These are phyloP conservation scores for Temnothorax ravouxi DNA, from an alignment of 2,888 invertebrate species.

Conservation along the genomic window DNA sequence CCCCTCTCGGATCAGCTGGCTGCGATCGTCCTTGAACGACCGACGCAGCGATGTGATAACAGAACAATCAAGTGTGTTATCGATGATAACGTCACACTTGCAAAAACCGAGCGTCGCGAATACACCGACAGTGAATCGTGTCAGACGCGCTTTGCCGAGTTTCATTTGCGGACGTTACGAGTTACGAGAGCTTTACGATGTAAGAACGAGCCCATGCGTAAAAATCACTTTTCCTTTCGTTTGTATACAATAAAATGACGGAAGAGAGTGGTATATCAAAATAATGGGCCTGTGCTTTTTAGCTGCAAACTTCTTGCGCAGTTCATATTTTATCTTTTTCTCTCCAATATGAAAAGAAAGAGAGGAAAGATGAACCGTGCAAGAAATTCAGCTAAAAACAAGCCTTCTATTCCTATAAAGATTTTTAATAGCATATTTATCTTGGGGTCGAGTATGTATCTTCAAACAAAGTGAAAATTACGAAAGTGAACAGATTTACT, in stretches of 20 bases:
- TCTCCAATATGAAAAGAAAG: no score
- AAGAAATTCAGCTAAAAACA: no score
- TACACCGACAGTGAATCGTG: not conserved
- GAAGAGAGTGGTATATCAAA: not conserved
- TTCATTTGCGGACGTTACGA: not conserved
- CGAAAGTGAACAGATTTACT: no score
- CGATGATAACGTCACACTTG: not conserved
- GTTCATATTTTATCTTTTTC: no score
- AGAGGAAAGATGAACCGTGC: no score
- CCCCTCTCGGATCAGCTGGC: not conserved
- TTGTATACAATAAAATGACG: not conserved
- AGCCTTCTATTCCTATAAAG: not conserved
- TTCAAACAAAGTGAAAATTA: not conserved
- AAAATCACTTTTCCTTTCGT: not conserved
- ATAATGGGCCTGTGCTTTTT: not conserved
- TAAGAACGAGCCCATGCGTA: not conserved
- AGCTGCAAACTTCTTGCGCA: no score
- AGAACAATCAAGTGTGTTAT: not conserved
- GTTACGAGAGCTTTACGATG: not conserved
- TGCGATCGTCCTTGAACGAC: not conserved
- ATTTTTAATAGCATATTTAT: not conserved
- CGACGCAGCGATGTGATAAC: not conserved
- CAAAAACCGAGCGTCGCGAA: not conserved
- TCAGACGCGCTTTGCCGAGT: not conserved
- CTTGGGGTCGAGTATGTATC: not conserved